Base-by-base conservation (phyloP, 2,797 vertebrate species). In the Capromys pilorides region DNA sequence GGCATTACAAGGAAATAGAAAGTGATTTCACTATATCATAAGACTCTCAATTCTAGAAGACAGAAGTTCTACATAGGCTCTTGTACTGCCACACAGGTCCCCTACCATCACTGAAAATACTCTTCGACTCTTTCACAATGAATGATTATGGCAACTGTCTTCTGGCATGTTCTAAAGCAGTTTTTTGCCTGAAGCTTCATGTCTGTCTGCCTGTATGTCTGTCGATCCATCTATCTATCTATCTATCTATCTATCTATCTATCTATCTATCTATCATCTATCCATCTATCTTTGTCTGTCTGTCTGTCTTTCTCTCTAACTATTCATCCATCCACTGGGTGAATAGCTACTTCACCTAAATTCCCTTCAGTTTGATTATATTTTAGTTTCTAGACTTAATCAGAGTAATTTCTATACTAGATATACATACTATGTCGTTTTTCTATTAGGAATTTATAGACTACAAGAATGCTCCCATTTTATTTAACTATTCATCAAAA, bases 401-500 rank as follows among this genome's bases (percentile, higher is more conserved):
- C 13, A 28, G 28, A 88, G 51, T n/a, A 39, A 51, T 79, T 79
- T 89, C 62, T 51, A 36, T 1, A 5, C 75, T 77, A 80, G 51
- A 59, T 77, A 81, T 16, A 94, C 8, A 91, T 21, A 64, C 36
- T 49, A 16, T 28, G 45, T 26, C 24, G n/a, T 79, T 95, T 93
- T 86, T 93, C 93, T 39, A 45, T 86, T 89, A n/a, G 41, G 31
- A 92, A 96, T 66, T 93, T 94, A 92, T 96, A 93, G 93, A 93
- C 66, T 89, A n/a, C 82, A 97, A 97, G 64, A 90, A 33, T 66
- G 66, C 91, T 96, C 88, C 77, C 21, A n/a, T 94, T 97, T 97
- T 96, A 97, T 95, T 94, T 94, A 88, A 95, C 87, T 86, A 89
- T 95, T 96, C 93, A 95, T 97, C 96, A 94, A 80, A 75, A 89